Conservation (phyloP, 1,140 invertebrate genomes). For the Drosophila murphyi region DNA sequence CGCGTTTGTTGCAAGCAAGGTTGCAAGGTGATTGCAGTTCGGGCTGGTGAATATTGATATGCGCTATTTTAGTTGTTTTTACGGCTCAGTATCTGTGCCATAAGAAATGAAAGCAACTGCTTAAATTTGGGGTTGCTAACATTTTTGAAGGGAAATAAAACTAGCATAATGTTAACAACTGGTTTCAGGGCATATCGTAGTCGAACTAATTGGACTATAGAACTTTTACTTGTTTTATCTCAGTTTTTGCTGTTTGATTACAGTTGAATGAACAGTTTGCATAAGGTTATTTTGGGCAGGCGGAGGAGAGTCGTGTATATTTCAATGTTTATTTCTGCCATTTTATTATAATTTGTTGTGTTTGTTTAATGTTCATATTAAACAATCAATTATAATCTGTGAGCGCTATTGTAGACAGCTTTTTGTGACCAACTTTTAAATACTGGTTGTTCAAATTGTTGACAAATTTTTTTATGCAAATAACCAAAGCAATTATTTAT, state of each 20-base stretch:
- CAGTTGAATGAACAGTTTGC: slow-evolving; percentile 55
- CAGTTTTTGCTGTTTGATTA: slow-evolving; percentile 59
- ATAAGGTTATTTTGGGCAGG: slow-evolving; percentile 15
- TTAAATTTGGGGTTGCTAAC: too few species aligned
- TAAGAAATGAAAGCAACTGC: too few species aligned
- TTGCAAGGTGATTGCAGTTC: too few species aligned
- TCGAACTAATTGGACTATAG: too few species aligned
- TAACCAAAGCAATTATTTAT: slow-evolving; percentile 54
- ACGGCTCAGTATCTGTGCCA: too few species aligned
- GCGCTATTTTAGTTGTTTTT: too few species aligned
- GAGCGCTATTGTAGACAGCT: slow-evolving; percentile 8
- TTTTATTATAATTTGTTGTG: slow-evolving; percentile 56
- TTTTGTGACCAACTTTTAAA: neutral
- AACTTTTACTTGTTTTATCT: slow-evolving; percentile 42
- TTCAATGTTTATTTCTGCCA: slow-evolving; percentile 52
- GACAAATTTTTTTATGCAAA: slow-evolving; percentile 20
- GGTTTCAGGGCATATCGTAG: too few species aligned
- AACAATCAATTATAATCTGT: slow-evolving; percentile 63
- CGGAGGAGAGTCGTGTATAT: slow-evolving; percentile 12
- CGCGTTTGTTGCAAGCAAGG: too few species aligned
- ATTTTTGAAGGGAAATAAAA: too few species aligned
- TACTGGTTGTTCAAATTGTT: slow-evolving; percentile 3
- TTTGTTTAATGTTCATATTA: slow-evolving; percentile 74
- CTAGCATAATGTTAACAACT: too few species aligned
- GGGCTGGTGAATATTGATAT: too few species aligned